These are phyloP conservation scores for Operophtera brumata DNA, from an alignment of 2,888 invertebrate species.

Conservation along the genomic window DNA sequence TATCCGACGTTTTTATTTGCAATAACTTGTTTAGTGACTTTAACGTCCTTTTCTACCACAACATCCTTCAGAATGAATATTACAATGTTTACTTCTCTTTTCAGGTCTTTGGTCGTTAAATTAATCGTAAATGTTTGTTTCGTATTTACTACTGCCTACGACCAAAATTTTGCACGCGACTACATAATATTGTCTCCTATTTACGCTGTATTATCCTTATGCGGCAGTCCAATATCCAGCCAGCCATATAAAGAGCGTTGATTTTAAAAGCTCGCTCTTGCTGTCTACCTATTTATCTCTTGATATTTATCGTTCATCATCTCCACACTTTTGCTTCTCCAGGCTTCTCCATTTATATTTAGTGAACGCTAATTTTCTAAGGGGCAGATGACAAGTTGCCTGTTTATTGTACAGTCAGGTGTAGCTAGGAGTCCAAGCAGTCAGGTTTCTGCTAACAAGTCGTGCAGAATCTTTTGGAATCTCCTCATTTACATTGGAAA, in stretches of 20 bases:
- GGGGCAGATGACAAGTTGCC: too few species aligned
- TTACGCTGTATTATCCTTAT: neutral
- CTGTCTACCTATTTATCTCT: too few species aligned
- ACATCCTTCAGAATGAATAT: slow-evolving; percentile 34
- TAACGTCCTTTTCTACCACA: slow-evolving; percentile 22
- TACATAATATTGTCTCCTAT: slow-evolving; percentile 49
- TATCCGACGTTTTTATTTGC: slow-evolving; percentile 27
- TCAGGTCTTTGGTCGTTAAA: slow-evolving; percentile 42
- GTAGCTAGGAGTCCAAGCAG: too few species aligned
- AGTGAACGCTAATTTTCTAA: too few species aligned
- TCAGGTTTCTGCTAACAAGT: too few species aligned
- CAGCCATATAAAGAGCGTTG: too few species aligned
- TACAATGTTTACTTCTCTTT: slow-evolving; percentile 34
- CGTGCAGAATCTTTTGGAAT: neutral
- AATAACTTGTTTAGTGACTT: slow-evolving; percentile 28
- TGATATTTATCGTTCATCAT: too few species aligned
- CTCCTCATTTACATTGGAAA: slow-evolving; percentile 31
- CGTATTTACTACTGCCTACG: slow-evolving; percentile 42
- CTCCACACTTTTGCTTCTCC: too few species aligned
- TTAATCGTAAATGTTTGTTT: slow-evolving; percentile 53
- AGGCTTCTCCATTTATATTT: too few species aligned
- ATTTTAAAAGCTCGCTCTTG: too few species aligned
- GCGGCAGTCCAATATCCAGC: too few species aligned
- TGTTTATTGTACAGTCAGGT: too few species aligned
- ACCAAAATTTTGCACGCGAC: slow-evolving; percentile 61